Evolutionary conservation across 2,888 invertebrate genomes (phyloP), one percentile per base, ranked within the genome.

Genomic region (Synergus laeviventris): DNA sequence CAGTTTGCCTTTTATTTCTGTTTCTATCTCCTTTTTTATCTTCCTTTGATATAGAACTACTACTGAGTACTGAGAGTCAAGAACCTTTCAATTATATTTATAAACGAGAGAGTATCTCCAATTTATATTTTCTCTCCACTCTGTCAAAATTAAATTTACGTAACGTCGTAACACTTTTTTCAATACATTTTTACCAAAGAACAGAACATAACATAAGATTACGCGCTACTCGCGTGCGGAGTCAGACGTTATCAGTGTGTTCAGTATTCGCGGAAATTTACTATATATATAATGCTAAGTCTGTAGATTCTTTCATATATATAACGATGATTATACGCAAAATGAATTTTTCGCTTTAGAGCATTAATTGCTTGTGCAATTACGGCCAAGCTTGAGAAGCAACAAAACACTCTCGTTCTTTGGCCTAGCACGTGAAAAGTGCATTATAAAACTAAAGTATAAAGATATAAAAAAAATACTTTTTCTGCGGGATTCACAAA

Each of bases 291-390:
- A 8, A n/a, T 54, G 54, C 18, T 18, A 54, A 54, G 7, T 42
- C 8, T 45, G 54, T 54, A 18, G n/a, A 18, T 54, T 54, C 24
- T 21, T 59, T 59, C 56, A 14, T 24, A 59, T 59, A 14, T 24
- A 59, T 59, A 24, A 24, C 56, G 12, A 24, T 59, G 18, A 24
- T 24, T 24, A 59, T 59, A 59, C 56, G 24, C 5, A 14, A 59
- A 24, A 59, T 24, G 14, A 18, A 14, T 59, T 59, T 59, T 59
- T 59, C 21, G 7, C 21, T 4, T 31, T 14, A 74, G 1, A 75
- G 18, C 76, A 83, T 84, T 80, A 78, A 75, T 83, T 78, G 79
- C 61, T 49, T 62, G 64, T 21, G 81, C 73, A 84, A 83, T 84
- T 84, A 79, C 76, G 80, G 39, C 24, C 62, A 70, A n/a, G 49